Evolutionary conservation across 2,113 vertebrate genomes (phyloP).

Genomic region (Melanocharis versteri): DNA sequence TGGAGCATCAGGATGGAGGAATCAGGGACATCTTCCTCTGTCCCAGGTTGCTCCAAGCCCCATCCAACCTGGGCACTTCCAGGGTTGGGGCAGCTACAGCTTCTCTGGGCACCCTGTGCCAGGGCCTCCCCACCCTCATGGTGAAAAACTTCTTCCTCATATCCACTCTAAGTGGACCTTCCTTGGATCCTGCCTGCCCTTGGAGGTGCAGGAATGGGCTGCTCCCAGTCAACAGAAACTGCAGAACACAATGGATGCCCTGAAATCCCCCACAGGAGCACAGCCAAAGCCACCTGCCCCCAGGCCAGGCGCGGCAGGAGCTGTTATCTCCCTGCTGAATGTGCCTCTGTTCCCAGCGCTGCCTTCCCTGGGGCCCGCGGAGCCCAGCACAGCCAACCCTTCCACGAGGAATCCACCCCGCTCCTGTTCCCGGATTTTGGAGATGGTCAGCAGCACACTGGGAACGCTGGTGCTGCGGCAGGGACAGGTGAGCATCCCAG

Average conservation of each 20-base stretch:
- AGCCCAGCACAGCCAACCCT: neutral
- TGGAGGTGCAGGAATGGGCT: neutral
- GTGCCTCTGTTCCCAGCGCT: neutral
- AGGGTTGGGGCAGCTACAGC: neutral
- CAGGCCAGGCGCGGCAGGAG: neutral
- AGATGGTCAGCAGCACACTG: neutral
- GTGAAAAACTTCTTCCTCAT: neutral
- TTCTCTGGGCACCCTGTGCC: neutral
- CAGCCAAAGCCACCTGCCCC: neutral
- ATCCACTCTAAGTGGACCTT: rapidly evolving
- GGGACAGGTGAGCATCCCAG: neutral
- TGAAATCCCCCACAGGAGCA: rapidly evolving
- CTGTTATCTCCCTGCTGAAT: neutral
- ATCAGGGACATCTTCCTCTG: rapidly evolving
- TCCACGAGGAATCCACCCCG: neutral
- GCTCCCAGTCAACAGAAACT: neutral
- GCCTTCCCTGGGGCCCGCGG: neutral
- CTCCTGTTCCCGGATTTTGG: neutral
- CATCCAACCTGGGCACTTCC: rapidly evolving
- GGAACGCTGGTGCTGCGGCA: neutral
- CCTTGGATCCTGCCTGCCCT: neutral
- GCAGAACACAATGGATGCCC: neutral
- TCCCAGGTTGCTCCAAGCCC: neutral
- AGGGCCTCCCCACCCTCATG: neutral
- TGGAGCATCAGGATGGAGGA: rapidly evolving